Evolutionary conservation across 1,140 invertebrate species (phyloP).

Genomic region (Pogonognathellus flavescens): DNA sequence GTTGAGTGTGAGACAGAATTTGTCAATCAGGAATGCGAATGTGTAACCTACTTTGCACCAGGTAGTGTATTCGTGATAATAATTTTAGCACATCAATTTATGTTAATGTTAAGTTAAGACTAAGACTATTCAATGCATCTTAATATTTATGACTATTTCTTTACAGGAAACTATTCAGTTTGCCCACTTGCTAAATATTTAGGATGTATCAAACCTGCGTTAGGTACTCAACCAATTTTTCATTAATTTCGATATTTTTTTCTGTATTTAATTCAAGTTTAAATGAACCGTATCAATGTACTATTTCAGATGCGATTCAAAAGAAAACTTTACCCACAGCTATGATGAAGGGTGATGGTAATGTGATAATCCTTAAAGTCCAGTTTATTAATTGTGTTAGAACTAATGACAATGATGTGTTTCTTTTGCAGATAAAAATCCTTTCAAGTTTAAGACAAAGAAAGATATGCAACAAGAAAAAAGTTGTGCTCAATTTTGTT

Average conservation of each 20-base stretch:
- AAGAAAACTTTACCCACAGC: constrained; percentile 49
- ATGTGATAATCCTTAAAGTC: neutral
- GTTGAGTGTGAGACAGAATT: constrained; percentile 67
- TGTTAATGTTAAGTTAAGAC: no score
- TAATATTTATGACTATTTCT: neutral
- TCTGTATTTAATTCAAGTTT: no score
- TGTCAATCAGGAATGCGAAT: constrained; percentile 64
- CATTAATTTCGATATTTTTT: neutral
- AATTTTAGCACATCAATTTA: neutral
- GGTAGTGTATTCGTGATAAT: constrained; percentile 60
- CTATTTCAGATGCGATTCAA: constrained; percentile 50
- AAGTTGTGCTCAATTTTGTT: constrained; percentile 64
- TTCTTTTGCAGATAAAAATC: constrained; percentile 22
- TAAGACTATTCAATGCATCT: neutral
- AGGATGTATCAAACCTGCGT: constrained; percentile 61
- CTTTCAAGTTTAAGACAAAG: constrained; percentile 61
- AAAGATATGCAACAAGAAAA: constrained; percentile 57
- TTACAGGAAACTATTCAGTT: constrained; percentile 63
- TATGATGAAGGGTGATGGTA: constrained; percentile 29
- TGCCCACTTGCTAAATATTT: constrained; percentile 54
- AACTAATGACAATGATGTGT: neutral
- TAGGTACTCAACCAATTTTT: constrained; percentile 55
- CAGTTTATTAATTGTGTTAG: constrained; percentile 1
- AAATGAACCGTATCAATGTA: neutral
- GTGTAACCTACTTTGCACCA: constrained; percentile 66